Conservation (phyloP, 2,113 vertebrate species). For the Leptobrachium ailaonicum region DNA sequence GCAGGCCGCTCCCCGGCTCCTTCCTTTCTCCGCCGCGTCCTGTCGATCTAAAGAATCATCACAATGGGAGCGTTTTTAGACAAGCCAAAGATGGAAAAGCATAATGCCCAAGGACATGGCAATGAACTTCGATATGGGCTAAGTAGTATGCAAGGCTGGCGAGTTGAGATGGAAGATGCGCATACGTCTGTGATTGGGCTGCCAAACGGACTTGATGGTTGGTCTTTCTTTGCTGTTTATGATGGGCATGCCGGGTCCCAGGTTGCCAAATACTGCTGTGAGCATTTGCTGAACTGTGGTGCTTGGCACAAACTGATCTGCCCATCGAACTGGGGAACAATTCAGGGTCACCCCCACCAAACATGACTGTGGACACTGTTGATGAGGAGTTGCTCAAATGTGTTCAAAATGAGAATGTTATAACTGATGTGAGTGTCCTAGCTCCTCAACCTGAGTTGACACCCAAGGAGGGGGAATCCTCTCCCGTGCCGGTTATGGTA, state of each 20-base stretch:
- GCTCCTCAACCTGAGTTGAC: too few relatives aligned
- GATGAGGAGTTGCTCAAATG: too few relatives aligned
- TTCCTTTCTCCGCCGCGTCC: too few relatives aligned
- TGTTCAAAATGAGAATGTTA: too few relatives aligned
- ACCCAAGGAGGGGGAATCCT: too few relatives aligned
- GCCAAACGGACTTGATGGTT: conserved; percentile 88
- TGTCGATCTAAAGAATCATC: conserved; percentile 59
- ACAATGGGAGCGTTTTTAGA: conserved; percentile 99
- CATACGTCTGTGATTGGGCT: conserved; percentile 95
- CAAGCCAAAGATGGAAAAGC: conserved; percentile 99
- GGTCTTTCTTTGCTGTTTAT: conserved; percentile 98
- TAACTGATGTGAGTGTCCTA: too few relatives aligned
- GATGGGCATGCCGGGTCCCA: conserved; percentile 97
- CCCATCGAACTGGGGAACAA: too few relatives aligned
- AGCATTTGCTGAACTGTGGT: conserved; percentile 98
- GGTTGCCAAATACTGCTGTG: conserved; percentile 98
- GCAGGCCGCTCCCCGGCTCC: too few relatives aligned
- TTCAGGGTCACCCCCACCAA: too few relatives aligned
- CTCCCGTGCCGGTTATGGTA: too few relatives aligned
- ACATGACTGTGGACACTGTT: too few relatives aligned
- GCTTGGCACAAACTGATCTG: too few relatives aligned
- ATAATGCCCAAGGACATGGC: conserved; percentile 92
- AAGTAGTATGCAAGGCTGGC: conserved; percentile 98
- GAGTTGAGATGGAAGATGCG: conserved; percentile 98
- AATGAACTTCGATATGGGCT: conserved; percentile 89